These are phyloP conservation scores for Neostethus bicornis DNA, from an alignment of 2,797 vertebrate genomes.

Conservation along the genomic window DNA sequence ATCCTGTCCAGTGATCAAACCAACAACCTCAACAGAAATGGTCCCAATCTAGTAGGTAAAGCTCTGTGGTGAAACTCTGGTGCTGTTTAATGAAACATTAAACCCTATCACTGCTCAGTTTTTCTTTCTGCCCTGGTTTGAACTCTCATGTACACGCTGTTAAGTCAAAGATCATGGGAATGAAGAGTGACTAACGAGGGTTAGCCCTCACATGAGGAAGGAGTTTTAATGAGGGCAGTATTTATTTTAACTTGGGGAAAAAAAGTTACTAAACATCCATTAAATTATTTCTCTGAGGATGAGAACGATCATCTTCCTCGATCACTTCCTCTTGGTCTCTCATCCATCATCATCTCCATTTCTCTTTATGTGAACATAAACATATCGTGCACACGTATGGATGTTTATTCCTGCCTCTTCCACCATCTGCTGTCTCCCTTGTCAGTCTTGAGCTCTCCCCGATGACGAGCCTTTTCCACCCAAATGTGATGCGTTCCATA, in stretches of 20 bases:
- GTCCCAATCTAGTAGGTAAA: no score
- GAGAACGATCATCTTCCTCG: neutral
- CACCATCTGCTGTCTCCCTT: constrained; percentile 9
- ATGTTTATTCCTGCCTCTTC: constrained; percentile 5
- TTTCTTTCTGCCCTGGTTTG: constrained; percentile 13
- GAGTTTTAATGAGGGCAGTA: neutral
- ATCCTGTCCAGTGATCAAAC: no score
- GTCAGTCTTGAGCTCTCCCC: neutral
- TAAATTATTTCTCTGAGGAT: neutral
- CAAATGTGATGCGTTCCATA: constrained; percentile 10
- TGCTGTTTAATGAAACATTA: constrained; percentile 22
- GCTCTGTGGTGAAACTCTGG: neutral
- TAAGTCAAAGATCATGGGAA: constrained; percentile 65
- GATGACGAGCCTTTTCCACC: constrained; percentile 19
- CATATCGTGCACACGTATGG: neutral
- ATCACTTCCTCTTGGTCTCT: neutral
- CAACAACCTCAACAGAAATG: no score
- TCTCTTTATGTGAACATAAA: neutral
- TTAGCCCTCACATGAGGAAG: constrained; percentile 21
- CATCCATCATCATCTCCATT: neutral
- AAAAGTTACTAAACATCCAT: constrained; percentile 6
- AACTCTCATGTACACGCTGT: constrained; percentile 30
- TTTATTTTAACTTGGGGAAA: constrained; percentile 5
- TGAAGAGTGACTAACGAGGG: constrained; percentile 26
- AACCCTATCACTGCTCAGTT: constrained; percentile 2